Evolutionary conservation across 2,113 vertebrate genomes (phyloP), one percentile per base, ranked within the genome.

Genomic region (Oxygymnocypris stewartii): DNA sequence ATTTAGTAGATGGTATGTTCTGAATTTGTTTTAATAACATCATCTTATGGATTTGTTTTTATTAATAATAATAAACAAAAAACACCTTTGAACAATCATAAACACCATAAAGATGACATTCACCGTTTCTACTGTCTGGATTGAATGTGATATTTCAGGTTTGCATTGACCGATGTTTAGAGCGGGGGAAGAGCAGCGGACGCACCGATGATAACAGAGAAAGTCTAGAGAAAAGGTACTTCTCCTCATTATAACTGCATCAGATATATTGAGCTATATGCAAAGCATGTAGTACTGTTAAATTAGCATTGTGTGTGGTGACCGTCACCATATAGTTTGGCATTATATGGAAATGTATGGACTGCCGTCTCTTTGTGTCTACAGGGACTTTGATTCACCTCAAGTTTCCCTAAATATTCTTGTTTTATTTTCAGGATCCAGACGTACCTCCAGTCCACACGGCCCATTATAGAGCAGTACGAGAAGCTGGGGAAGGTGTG

Each of bases 171-270:
- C 94, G 98, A 86, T 99, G 98, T 93, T 92, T 99, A 86, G 97
- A 99, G 89, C 95, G 98, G 87, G 97, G 98, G 75, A 98, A 98
- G 90, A 97, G 94, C 93, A 99, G 98, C 59, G 97, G 97, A 3
- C 96, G 97, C 86, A 96, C 95, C 16, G 98, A 99, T 47, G 98
- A 99, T 92, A 99, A 99, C 95, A 95, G 96, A 79, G 96, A 97
- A 87, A 99, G 97, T 85, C 91, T 99, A 94, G 95, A 97, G 87
- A 99, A 99, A 94, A 97, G 98, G 98, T 99, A 94, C 20, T 23
- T 57, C 31, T 74, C 7, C 20, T 14, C 11, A 25, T 20, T 31
- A 49, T 79, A 37, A n/a, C 51, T 0, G 1, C 23, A 40, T 11
- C 37, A 23, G 20, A 73, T 73, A 6, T 12, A 73, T 12, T n/a